A percentile compares a stretch with the other conserved stretches of the same genome.
Evolutionary conservation across 35 echinoderm and acorn worm species (phyloP).

Genomic region (Holothuria glaberrima): DNA sequence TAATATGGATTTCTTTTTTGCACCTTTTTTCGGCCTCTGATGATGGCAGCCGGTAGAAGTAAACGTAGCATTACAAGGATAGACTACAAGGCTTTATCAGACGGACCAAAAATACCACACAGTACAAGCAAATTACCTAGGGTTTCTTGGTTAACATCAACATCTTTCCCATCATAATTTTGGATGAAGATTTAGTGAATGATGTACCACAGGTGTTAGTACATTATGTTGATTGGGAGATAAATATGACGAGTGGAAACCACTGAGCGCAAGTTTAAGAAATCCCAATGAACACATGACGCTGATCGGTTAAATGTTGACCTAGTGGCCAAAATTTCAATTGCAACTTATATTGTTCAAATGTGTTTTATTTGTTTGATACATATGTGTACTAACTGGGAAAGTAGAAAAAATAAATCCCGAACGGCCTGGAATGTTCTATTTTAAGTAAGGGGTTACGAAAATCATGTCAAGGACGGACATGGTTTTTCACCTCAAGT

Average conservation of each 20-base stretch:
- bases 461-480: too few relatives aligned
- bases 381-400: too few relatives aligned
- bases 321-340: too few relatives aligned
- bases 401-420: too few relatives aligned
- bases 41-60: not conserved
- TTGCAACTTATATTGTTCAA: too few relatives aligned
- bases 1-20: not conserved
- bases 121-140: not conserved
- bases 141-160: constrained; percentile 47
- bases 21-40: not conserved
- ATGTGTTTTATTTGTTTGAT: too few relatives aligned
- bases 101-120: constrained; percentile 5
- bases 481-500: too few relatives aligned
- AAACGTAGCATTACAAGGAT: not conserved
- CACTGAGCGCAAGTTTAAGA: constrained; percentile 7
- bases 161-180: constrained; percentile 36
- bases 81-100: constrained; percentile 25
- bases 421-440: too few relatives aligned
- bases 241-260: constrained; percentile 69
- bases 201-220: constrained; percentile 45
- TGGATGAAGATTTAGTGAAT: constrained; percentile 41
- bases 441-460: too few relatives aligned
- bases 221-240: constrained; percentile 62
- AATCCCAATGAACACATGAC: constrained; percentile 63
- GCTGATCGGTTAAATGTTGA: too few relatives aligned